Conservation (phyloP, 1,140 invertebrate species). For the Physella acuta region DNA sequence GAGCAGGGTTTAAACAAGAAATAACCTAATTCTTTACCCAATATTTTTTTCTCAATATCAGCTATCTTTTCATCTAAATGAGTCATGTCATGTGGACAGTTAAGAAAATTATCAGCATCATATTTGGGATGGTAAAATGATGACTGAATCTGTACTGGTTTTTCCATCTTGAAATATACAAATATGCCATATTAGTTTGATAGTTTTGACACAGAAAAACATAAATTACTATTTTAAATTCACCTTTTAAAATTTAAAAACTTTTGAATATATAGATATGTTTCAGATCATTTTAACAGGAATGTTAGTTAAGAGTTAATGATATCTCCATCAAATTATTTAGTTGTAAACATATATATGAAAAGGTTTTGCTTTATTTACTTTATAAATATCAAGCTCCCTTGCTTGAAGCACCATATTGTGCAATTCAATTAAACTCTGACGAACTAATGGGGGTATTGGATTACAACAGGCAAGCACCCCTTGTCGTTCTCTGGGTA, state of each 20-base stretch:
- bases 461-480: slow-evolving; percentile 92
- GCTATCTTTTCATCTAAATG: slow-evolving; percentile 41
- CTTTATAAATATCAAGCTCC: slow-evolving; percentile 72
- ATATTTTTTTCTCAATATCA: neutral
- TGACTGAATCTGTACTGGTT: slow-evolving; percentile 31
- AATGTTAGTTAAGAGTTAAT: too few relatives aligned
- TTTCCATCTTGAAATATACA: slow-evolving; percentile 28
- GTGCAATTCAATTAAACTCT: slow-evolving; percentile 76
- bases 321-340: neutral
- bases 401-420: slow-evolving; percentile 74
- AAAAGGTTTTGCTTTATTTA: slow-evolving; percentile 44
- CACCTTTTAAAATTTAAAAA: too few relatives aligned
- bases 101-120: slow-evolving; percentile 65
- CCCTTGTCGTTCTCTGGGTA: slow-evolving; percentile 90
- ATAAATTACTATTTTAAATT: too few relatives aligned
- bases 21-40: neutral
- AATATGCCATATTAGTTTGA: neutral
- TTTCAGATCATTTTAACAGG: too few relatives aligned
- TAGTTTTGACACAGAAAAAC: too few relatives aligned
- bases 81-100: slow-evolving; percentile 72
- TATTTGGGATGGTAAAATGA: slow-evolving; percentile 59
- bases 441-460: slow-evolving; percentile 81
- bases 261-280: too few relatives aligned
- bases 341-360: neutral
- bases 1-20: neutral